Base-by-base conservation (phyloP, 2,797 vertebrate species). In the Notolabrus celidotus region DNA sequence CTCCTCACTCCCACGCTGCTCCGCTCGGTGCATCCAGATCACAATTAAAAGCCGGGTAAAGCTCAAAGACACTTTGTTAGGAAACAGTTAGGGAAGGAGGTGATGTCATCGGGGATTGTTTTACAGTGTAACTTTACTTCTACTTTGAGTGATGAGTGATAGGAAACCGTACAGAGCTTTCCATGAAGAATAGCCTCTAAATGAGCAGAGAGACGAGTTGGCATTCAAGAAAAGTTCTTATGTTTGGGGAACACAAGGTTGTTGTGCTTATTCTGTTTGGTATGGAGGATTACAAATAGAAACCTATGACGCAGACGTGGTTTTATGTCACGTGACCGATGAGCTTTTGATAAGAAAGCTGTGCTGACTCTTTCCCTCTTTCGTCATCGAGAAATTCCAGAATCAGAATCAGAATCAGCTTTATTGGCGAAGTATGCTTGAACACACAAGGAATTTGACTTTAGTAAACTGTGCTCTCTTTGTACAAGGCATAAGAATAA, bases 1-100 rank as follows among this genome's bases (percentile, higher is more conserved):
- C 66, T 77, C 81, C 53, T 62, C 75, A 75, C 81, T 84, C 86
- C 84, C 84, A 82, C 86, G 27, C 61, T 0, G 38, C 67, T 62
- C 58, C 6, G 1, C 52, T 62, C 45, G 4, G 41, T 6, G 12
- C 27, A 64, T 52, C 50, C 54, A 58, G 3, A 63, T 64, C 65
- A 54, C 50, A 80, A 82, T 75, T 71, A 75, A 62, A 53, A 71
- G 25, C 33, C 2, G 47, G 36, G 29, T 3, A 56, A 47, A 51
- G 42, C 52, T 63, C 63, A 70, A 27, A 73, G 67, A 54, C 22
- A 17, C 53, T 57, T 63, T 63, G 58, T 38, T 29, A 39, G 64
- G 51, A 73, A 77, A 41, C 47, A 49, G 46, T 56, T 46, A 20
- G 38, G 56, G 45, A 60, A 84, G 47, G 54, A 80, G 58, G 42